Conservation (phyloP, 2,797 vertebrate species). For the Acanthurus lineatus region DNA sequence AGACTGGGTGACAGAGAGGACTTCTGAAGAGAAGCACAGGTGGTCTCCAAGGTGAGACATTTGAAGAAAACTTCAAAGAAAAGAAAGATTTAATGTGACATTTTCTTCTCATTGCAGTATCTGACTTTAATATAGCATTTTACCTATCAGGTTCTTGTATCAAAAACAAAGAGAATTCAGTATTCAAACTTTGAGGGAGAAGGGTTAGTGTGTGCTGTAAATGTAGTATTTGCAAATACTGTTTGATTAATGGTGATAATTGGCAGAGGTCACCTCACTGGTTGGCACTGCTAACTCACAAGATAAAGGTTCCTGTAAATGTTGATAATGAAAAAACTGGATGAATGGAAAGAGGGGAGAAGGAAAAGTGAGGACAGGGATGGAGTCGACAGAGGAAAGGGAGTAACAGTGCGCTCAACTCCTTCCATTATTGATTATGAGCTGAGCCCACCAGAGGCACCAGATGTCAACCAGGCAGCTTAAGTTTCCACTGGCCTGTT, state of each 20-base stretch:
- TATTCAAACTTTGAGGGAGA: neutral
- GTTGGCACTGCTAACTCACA: neutral
- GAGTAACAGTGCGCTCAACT: slow-evolving; percentile 61
- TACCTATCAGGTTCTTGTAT: neutral
- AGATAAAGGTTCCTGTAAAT: neutral
- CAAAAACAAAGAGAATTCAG: neutral
- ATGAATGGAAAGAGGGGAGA: slow-evolving; percentile 5
- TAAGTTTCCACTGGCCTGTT: slow-evolving; percentile 78
- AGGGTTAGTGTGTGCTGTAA: neutral
- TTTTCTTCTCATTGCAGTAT: neutral
- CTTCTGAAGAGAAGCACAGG: neutral
- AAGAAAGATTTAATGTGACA: neutral
- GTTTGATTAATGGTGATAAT: neutral
- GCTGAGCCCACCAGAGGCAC: slow-evolving; percentile 76
- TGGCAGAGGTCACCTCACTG: too few species aligned
- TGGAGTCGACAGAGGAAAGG: slow-evolving; percentile 58
- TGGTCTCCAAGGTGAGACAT: slow-evolving; percentile 21
- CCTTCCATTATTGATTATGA: slow-evolving; percentile 87
- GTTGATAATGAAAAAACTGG: slow-evolving; percentile 3
- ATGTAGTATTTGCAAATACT: too few species aligned
- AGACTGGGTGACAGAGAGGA: slow-evolving; percentile 14
- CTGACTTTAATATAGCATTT: neutral
- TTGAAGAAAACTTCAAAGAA: too few species aligned
- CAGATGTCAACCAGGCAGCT: slow-evolving; percentile 83
- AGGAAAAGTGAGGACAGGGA: slow-evolving; percentile 9